A percentile compares a stretch with the other conserved stretches of the same genome.
Conservation (phyloP, 2,797 vertebrate species). For the Amblyraja radiata region DNA sequence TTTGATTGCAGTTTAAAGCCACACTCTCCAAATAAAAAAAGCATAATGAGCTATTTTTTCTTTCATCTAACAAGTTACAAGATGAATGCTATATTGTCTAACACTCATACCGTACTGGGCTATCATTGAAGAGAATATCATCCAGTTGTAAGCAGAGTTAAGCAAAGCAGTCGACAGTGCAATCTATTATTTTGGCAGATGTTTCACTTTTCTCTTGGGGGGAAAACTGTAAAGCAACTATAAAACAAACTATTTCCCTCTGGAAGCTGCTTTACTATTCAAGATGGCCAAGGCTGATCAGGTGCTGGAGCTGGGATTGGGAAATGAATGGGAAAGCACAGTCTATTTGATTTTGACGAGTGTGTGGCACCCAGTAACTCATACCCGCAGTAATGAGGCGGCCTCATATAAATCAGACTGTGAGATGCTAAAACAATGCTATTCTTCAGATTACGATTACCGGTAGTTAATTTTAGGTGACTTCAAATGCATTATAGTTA, state of each 20-base stretch:
- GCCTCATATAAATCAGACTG: not conserved
- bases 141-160: not conserved
- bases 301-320: no score
- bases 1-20: not conserved
- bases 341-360: not conserved
- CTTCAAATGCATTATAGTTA: not conserved
- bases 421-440: not conserved
- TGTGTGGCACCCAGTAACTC: not conserved
- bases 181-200: not conserved
- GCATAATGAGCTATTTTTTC: not conserved
- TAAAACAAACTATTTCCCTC: not conserved
- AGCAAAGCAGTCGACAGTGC: not conserved
- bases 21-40: not conserved
- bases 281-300: not conserved
- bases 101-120: not conserved
- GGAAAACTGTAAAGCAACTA: not conserved
- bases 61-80: not conserved
- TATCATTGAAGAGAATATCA: not conserved
- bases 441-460: not conserved
- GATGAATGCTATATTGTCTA: not conserved
- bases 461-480: not conserved
- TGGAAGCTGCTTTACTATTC: not conserved
- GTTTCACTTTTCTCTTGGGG: not conserved
- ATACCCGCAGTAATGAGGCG: not conserved
- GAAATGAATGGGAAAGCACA: no score